Percentiles rank a stretch among this genome's conserved stretches.
Conservation (phyloP, 2,113 vertebrate species). For the Setophaga kirtlandii region DNA sequence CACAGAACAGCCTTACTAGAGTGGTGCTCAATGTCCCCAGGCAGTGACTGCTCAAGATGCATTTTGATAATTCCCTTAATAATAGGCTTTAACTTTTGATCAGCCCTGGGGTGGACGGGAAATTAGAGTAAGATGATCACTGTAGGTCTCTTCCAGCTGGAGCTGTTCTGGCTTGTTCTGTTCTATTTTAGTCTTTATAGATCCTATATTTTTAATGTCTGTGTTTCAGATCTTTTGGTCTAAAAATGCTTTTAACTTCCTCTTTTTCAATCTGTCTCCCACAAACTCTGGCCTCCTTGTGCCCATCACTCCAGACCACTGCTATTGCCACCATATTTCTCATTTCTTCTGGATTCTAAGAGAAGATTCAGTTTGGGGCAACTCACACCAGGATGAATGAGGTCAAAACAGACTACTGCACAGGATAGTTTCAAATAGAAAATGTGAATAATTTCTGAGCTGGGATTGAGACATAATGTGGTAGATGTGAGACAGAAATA, state of each 20-base stretch:
- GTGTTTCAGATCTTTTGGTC: not conserved
- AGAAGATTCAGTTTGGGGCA: not conserved
- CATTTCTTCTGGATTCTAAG: not conserved
- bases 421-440: not conserved
- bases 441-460: not conserved
- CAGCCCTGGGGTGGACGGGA: not conserved
- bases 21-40: not conserved
- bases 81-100: not conserved
- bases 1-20: not conserved
- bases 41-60: not conserved
- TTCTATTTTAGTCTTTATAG: not conserved
- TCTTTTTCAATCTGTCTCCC: not conserved
- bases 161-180: not conserved
- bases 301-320: not conserved
- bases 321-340: not conserved
- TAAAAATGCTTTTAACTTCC: not conserved
- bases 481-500: not conserved
- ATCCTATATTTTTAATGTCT: not conserved
- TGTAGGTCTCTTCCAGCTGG: not conserved
- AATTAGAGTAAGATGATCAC: not conserved
- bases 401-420: not conserved
- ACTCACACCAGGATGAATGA: not conserved
- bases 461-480: not conserved
- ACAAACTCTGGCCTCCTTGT: not conserved
- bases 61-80: not conserved